Evolutionary conservation across 1,140 invertebrate species (phyloP), one percentile per base, ranked within the genome.

Genomic region (Scaptodrosophila lebanonensis): DNA sequence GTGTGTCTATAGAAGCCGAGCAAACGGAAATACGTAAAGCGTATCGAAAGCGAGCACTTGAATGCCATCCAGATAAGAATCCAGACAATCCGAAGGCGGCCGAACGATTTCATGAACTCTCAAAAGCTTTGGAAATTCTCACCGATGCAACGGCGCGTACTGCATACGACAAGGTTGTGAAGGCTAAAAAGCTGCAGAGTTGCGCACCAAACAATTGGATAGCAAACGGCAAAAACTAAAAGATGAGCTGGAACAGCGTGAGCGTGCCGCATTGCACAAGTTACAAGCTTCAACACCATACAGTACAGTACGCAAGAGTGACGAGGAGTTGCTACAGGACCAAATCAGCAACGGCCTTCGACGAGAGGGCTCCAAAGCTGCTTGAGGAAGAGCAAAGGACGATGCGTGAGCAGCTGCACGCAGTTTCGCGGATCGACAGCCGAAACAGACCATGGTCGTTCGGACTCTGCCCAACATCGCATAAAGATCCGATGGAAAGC

Each of bases 1-100:
- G 91, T 45, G 87, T 95, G 35, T 86, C 89, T 27, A 84, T 90
- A 29, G 90, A 90, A 39, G 92, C 93, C 20, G 89, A 92, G 16
- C 89, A 90, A 84, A 89, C 91, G 69, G 94, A 95, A 91, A 95
- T 98, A 17, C 94, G 96, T 87, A 97, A 93, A 89, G 95, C 95
- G 0, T 98, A 97, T 83, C 89, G 96, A 17, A 97, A 97, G 86
- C 96, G 95, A 88, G 96, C 97, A 1, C 87, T 98, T 13, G 91
- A 91, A 86, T 97, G 95, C 83, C 97, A 98, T 93, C 97, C 97
- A 36, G 97, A 98, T 84, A 98, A 98, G 90, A 97, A 98, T 88
- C 96, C 96, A 11, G 93, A 97, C 76, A 93, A 98, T 89, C 94
- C 95, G 22, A 92, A 93, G 89, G 96, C 96, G 43, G 92, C 91